Percentiles rank a stretch among this genome's conserved stretches.
Evolutionary conservation across 2,797 vertebrate species (phyloP).

Genomic region (Catamblyrhynchus diadema): DNA sequence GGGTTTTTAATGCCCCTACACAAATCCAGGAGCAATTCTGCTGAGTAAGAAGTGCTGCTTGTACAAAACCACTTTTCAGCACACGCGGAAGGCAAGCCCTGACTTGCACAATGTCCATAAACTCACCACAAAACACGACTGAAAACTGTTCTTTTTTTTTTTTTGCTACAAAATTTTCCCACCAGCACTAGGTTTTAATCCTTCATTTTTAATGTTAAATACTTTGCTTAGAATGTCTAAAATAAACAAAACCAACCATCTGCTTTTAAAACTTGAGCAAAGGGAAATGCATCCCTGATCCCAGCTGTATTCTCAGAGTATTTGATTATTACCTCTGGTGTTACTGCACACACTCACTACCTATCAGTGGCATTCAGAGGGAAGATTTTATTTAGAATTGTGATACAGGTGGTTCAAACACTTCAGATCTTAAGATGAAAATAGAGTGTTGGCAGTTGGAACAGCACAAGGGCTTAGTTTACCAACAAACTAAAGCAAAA

Average conservation of each 20-base stretch:
- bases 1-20: neutral
- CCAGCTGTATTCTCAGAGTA: neutral
- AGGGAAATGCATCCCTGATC: neutral
- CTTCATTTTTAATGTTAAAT: neutral
- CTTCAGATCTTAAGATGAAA: neutral
- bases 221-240: neutral
- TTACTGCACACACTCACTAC: neutral
- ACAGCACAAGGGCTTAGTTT: neutral
- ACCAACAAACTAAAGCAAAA: slow-evolving; percentile 32
- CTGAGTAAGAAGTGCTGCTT: neutral
- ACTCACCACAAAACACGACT: neutral
- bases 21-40: neutral
- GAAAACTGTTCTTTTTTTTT: neutral
- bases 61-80: neutral
- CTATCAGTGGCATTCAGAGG: neutral
- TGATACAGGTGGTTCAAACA: neutral
- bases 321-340: neutral
- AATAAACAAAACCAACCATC: neutral
- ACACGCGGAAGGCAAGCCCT: neutral
- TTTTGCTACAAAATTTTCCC: neutral
- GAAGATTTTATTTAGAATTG: neutral
- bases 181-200: neutral
- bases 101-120: neutral
- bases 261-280: neutral
- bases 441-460: neutral